Base-by-base conservation (phyloP, 2,113 vertebrate genomes). In the Paralichthys olivaceus region DNA sequence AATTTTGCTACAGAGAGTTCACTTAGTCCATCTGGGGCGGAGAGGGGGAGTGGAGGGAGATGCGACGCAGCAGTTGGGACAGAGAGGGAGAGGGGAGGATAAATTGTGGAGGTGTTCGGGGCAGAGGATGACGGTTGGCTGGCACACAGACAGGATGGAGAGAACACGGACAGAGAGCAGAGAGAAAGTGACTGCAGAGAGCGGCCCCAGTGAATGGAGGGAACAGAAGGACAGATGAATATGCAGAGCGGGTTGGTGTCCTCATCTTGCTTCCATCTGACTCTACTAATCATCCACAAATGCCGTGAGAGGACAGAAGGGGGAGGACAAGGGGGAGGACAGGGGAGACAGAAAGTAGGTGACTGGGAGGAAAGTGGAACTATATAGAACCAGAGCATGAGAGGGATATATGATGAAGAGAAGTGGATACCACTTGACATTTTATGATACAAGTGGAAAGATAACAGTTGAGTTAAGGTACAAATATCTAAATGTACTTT, bases 1-100 rank as follows among this genome's bases (percentile, higher is more conserved):
- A 87, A 88, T 90, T 90, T 87, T 59, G 79, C 85, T 75, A 86
- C 81, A 72, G 91, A 89, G 83, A 59, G 74, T 81, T 84, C 79
- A 72, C 66, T 64, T 60, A 5, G 78, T 77, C 84, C 82, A 87
- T 84, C 75, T 81, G 89, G 84, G 80, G 68, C 49, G 63, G 74
- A 45, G 67, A 56, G 69, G 62, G 9, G 20, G 49, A 22, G 49
- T 1, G 49, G 49, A 53, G 72, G 40, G 73, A 74, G 66, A 77
- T 7, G 26, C 69, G n/a, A 57, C 62, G 43, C 40, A 65, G 80
- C 70, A 6, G 62, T 8, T 19, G 79, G 78, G 80, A 87, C 69
- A 69, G 57, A 43, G 11, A 77, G 70, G 45, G 68, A 80, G 81
- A 77, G 69, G 68, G 54, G 45, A 81, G 79, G 81, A 89, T 83